Conservation (phyloP, 2,113 vertebrate genomes). For the Rhinoptilus africanus region DNA sequence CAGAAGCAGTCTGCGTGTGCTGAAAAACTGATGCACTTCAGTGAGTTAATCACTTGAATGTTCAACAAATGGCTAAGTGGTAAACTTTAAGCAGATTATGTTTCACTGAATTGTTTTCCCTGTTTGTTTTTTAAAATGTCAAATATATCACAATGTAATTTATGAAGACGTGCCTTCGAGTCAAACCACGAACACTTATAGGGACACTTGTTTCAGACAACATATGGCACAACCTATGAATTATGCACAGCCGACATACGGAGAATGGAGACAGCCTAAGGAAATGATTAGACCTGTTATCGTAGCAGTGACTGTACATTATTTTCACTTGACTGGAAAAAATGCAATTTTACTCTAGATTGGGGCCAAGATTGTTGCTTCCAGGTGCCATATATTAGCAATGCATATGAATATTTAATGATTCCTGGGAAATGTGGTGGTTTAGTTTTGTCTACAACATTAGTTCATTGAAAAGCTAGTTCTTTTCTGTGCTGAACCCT, state of each 20-base stretch:
- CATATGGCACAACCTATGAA: constrained; percentile 67
- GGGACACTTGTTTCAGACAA: constrained; percentile 37
- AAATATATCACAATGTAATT: constrained; percentile 33
- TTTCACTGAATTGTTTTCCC: constrained; percentile 58
- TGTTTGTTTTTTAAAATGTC: constrained; percentile 29
- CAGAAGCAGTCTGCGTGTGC: background rate
- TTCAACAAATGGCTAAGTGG: constrained; percentile 46
- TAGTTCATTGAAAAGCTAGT: background rate
- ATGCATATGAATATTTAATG: constrained; percentile 28
- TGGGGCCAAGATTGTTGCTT: background rate
- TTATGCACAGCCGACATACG: constrained; percentile 61
- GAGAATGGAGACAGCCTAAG: constrained; percentile 46
- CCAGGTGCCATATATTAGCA: constrained; percentile 4
- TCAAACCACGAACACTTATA: constrained; percentile 26
- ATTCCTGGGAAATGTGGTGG: background rate
- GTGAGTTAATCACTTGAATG: constrained; percentile 38
- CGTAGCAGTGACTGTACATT: background rate
- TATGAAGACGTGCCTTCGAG: constrained; percentile 16
- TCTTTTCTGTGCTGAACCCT: background rate
- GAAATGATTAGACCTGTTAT: constrained; percentile 33
- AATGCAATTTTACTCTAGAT: constrained; percentile 3
- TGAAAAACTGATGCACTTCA: background rate
- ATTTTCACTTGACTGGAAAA: constrained; percentile 32
- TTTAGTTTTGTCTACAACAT: background rate
- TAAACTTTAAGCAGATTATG: constrained; percentile 50